Evolutionary conservation across 2,113 vertebrate genomes (phyloP), one percentile per base, ranked within the genome.

Genomic region (Lontra canadensis): DNA sequence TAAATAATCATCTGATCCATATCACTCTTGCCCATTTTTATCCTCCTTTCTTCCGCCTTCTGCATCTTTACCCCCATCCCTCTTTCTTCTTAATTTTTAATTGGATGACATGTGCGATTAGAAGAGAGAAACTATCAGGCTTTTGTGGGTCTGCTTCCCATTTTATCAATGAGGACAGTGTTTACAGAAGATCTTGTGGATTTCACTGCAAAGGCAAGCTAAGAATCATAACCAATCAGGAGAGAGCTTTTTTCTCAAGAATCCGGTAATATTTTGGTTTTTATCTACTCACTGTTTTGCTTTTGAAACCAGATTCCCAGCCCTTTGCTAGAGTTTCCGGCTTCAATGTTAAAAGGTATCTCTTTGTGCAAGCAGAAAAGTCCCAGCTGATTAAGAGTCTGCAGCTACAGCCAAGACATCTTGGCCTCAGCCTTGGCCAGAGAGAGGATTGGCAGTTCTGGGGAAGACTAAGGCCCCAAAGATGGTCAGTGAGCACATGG

Each of bases 221-320:
- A 63, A 86, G 87, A 49, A 47, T 26, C 55, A 81, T 91, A 59
- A 5, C 26, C 55, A 49, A 23, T 69, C 63, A 69, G 65, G 29
- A 83, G 61, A 67, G 86, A 0, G 31, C 83, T 78, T 84, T 93
- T 78, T 84, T 93, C 61, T 78, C 84, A 92, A 78, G 71, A 96
- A 57, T 31, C 36, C 29, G 94, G 89, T 52, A 9, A 84, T 47
- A 44, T 42, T 85, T 94, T 65, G 31, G n/a, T 49, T 96, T 95
- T 93, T 44, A 47, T 73, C 76, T 88, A 44, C 65, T 95, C 44
- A 81, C 1, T 81, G 78, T 55, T 92, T 91, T 83, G 92, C 36
- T 83, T 96, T 95, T 82, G 59, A 90, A 97, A 92, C 79, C 88
- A 88, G 88, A 92, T 90, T 81, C 47, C 29, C 34, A 92, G 92